phyloP scores from a whole-genome alignment of 2,797 vertebrate genomes.

The Meda fulgida region DNA sequence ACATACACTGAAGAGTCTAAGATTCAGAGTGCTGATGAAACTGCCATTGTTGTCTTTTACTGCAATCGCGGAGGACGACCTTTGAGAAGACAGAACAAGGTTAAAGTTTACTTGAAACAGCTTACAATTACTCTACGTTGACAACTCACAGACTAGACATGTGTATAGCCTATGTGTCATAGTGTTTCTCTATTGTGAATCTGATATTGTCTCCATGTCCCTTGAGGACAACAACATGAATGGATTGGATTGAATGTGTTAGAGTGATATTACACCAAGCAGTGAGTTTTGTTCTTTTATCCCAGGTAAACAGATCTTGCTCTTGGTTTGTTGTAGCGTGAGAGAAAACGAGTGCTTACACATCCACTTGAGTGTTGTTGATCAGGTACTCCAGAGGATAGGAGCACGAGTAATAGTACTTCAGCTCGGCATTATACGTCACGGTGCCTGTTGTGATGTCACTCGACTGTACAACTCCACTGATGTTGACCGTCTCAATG shows the following conservation, averaged over 20 bases:
- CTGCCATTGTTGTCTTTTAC: conserved; percentile 80
- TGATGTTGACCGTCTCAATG: conserved; percentile 76
- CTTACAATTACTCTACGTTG: neutral
- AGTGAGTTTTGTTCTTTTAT: neutral
- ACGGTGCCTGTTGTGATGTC: conserved; percentile 70
- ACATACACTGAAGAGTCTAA: conserved; percentile 75
- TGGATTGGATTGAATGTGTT: neutral
- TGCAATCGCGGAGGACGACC: conserved; percentile 73
- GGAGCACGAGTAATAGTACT: conserved; percentile 77
- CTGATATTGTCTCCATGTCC: neutral
- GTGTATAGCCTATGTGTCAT: neutral
- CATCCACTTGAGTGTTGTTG: conserved; percentile 77
- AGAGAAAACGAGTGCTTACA: conserved; percentile 67
- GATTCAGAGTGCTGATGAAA: conserved; percentile 81
- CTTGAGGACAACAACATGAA: neutral
- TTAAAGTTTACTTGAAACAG: neutral
- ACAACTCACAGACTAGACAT: neutral
- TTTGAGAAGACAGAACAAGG: conserved; percentile 45
- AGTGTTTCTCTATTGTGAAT: neutral
- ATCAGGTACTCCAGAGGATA: conserved; percentile 79
- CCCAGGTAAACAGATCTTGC: neutral
- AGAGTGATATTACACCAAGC: neutral
- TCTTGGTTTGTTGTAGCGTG: neutral
- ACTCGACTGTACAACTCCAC: conserved; percentile 70
- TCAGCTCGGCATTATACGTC: conserved; percentile 74